Percentiles rank a stretch among this genome's conserved stretches.
Evolutionary conservation across 2,113 vertebrate genomes (phyloP).

Genomic region (Climacteris rufus): DNA sequence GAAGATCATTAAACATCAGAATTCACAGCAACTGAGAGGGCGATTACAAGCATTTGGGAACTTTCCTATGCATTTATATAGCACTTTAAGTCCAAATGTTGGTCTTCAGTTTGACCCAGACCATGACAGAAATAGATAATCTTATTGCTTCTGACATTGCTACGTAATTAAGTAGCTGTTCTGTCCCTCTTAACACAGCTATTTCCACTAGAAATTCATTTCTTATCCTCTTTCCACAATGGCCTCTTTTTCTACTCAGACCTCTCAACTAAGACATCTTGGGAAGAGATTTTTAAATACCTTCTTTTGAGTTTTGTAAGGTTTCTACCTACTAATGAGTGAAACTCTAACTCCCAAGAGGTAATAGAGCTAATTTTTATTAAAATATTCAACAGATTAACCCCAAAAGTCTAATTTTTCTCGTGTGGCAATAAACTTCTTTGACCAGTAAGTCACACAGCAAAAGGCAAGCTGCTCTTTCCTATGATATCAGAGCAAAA

Average conservation of each 20-base stretch:
- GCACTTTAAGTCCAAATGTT: slow-evolving; percentile 9
- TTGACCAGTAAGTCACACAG: background rate
- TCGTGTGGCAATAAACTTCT: background rate
- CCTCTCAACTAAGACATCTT: background rate
- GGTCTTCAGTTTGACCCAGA: background rate
- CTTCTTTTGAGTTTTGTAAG: background rate
- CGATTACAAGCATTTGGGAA: background rate
- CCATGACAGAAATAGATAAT: background rate
- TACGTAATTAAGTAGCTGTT: background rate
- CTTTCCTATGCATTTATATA: slow-evolving; percentile 16
- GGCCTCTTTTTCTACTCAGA: background rate
- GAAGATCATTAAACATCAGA: background rate
- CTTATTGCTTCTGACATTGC: background rate
- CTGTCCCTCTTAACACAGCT: background rate
- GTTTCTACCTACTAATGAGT: background rate
- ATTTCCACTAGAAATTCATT: background rate
- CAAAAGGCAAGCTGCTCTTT: background rate
- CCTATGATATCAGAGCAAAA: background rate
- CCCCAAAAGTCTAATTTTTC: background rate
- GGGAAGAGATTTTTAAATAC: background rate
- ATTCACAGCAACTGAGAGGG: background rate
- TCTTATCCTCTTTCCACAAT: background rate
- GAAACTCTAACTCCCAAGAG: background rate
- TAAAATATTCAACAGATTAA: background rate
- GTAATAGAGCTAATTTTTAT: background rate